These are phyloP conservation scores for Caenorhabditis sulstoni DNA, from an alignment of 2,888 invertebrate species.

Conservation along the genomic window DNA sequence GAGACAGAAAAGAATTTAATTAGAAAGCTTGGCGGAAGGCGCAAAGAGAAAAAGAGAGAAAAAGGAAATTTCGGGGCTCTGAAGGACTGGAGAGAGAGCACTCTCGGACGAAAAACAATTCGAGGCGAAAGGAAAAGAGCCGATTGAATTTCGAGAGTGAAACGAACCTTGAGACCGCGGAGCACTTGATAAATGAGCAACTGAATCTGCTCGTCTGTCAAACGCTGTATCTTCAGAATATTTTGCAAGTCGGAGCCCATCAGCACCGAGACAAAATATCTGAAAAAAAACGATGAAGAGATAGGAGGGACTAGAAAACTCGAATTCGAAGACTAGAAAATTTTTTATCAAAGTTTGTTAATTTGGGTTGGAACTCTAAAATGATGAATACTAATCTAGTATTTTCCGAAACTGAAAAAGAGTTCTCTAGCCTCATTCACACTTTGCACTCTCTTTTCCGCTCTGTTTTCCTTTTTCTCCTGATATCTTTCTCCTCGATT, in stretches of 20 bases:
- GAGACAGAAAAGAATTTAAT: conserved; percentile 15
- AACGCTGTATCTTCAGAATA: conserved; percentile 95
- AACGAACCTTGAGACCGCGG: conserved; percentile 89
- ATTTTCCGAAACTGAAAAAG: too few species aligned
- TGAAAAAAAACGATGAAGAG: conserved; percentile 76
- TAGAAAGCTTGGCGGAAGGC: conserved; percentile 33
- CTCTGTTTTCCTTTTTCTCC: conserved; percentile 9
- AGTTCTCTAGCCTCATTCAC: too few species aligned
- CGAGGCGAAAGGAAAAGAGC: conserved; percentile 1
- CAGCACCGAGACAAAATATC: conserved; percentile 94
- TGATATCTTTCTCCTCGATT: not conserved
- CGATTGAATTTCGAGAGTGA: conserved; percentile 42
- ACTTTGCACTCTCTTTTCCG: too few species aligned
- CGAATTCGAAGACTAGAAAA: too few species aligned
- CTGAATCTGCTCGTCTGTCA: conserved; percentile 98
- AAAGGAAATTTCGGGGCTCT: not conserved
- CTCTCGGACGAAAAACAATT: not conserved
- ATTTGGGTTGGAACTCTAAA: too few species aligned
- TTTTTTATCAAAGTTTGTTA: too few species aligned
- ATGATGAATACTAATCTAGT: too few species aligned
- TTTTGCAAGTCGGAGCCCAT: conserved; percentile 99
- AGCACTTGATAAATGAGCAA: conserved; percentile 98
- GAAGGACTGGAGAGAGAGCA: not conserved
- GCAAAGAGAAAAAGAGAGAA: conserved; percentile 7
- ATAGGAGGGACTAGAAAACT: not conserved